A percentile compares a stretch with the other conserved stretches of the same genome.
Evolutionary conservation across 2,888 invertebrate species (phyloP).

Genomic region (Tetramorium bicarinatum): DNA sequence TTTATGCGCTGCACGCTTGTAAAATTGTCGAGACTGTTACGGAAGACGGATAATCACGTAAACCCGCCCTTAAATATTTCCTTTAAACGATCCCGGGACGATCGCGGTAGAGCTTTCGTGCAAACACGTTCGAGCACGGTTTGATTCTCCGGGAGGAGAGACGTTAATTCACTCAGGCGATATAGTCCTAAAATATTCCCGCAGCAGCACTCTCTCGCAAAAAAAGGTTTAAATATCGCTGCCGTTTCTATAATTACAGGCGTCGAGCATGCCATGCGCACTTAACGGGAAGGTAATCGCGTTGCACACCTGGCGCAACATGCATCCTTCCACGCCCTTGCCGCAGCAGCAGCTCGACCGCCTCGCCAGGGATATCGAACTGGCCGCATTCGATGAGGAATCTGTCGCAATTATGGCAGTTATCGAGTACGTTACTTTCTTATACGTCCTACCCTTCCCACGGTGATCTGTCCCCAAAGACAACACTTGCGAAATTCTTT

Average conservation of each 20-base stretch:
- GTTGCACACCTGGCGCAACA: constrained; percentile 57
- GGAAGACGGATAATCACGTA: background rate
- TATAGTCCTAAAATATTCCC: background rate
- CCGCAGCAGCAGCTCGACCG: constrained; percentile 52
- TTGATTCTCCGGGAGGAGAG: background rate
- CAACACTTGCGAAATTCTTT: background rate
- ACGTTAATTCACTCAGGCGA: background rate
- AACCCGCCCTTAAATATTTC: background rate
- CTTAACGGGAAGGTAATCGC: constrained; percentile 58
- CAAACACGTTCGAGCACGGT: background rate
- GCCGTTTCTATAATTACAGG: constrained; percentile 58
- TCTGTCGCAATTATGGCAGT: constrained; percentile 58
- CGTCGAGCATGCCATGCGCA: constrained; percentile 59
- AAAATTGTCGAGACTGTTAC: background rate
- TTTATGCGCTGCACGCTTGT: background rate
- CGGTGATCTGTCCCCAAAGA: background rate
- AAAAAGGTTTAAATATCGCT: constrained; percentile 40
- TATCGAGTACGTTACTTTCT: constrained; percentile 49
- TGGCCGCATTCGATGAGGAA: constrained; percentile 58
- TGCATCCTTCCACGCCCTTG: constrained; percentile 59
- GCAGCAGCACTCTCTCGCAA: background rate
- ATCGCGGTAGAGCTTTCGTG: background rate
- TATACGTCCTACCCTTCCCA: background rate
- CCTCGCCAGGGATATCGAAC: constrained; percentile 47
- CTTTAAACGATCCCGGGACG: background rate